Conservation (phyloP, 2,888 invertebrate species). For the Tinea semifulvella region DNA sequence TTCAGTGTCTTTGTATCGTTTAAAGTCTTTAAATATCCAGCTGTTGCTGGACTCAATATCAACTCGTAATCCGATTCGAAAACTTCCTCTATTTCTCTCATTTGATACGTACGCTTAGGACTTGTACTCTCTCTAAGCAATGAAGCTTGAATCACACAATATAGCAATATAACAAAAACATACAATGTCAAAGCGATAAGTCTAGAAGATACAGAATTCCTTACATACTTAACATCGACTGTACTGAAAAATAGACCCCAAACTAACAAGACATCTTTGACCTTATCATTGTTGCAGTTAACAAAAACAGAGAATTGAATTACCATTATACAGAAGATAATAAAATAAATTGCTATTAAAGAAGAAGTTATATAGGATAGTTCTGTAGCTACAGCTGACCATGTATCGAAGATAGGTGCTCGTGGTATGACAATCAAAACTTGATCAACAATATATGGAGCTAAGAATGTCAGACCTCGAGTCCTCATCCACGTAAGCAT, state of each 20-base stretch:
- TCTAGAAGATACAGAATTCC: slow-evolving; percentile 21
- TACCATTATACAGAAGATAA: slow-evolving; percentile 22
- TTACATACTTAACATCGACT: slow-evolving; percentile 18
- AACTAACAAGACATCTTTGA: slow-evolving; percentile 24
- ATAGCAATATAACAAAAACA: slow-evolving; percentile 25
- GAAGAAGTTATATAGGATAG: slow-evolving; percentile 14
- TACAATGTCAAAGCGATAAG: slow-evolving; percentile 25
- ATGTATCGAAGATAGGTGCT: slow-evolving; percentile 16
- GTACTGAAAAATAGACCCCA: slow-evolving; percentile 30
- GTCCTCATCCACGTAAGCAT: slow-evolving; percentile 15
- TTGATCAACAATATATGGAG: slow-evolving; percentile 20
- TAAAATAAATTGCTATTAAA: slow-evolving; percentile 19
- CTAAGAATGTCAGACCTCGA: slow-evolving; percentile 17
- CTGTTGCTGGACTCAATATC: slow-evolving; percentile 14
- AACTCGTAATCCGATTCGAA: slow-evolving; percentile 16
- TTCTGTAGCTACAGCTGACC: slow-evolving; percentile 19
- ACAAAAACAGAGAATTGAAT: slow-evolving; percentile 24
- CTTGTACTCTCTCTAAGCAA: slow-evolving; percentile 26
- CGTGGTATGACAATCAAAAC: slow-evolving; percentile 16
- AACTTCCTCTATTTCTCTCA: slow-evolving; percentile 21
- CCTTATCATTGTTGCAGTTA: slow-evolving; percentile 18
- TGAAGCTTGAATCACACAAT: slow-evolving; percentile 26
- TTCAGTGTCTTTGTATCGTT: neutral
- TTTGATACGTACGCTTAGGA: slow-evolving; percentile 25
- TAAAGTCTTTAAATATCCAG: slow-evolving; percentile 7